phyloP scores from a whole-genome alignment of 2,797 vertebrate species.

The Poecilia velifera region DNA sequence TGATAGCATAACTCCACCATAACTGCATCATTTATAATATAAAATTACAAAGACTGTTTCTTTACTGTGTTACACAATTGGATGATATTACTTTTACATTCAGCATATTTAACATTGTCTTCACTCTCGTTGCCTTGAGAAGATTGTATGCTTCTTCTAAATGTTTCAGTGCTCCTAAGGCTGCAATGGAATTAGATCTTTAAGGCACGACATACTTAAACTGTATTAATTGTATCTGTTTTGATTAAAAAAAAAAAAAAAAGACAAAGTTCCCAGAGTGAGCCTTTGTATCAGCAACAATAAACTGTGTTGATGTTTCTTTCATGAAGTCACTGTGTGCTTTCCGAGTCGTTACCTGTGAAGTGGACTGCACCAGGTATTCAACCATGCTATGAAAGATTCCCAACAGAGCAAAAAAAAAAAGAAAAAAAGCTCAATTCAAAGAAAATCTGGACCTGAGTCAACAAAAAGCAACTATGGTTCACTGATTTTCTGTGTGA shows the following conservation, averaged over 20 bases:
- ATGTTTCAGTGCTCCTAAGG: neutral
- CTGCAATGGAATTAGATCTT: neutral
- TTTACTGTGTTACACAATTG: neutral
- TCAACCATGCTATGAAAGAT: conserved; percentile 2
- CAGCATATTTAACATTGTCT: neutral
- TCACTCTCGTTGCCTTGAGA: neutral
- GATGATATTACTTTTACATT: neutral
- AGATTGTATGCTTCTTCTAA: neutral
- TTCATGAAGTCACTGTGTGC: conserved; percentile 13
- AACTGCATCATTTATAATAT: neutral
- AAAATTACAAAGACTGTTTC: neutral
- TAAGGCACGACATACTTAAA: neutral
- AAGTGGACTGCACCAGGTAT: neutral
- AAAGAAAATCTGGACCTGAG: neutral
- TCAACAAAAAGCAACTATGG: neutral
- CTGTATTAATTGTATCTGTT: neutral
- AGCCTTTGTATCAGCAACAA: conserved; percentile 25
- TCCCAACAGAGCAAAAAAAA: neutral
- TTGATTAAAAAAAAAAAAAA: neutral
- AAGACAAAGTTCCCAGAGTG: neutral
- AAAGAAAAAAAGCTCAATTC: neutral
- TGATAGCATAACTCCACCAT: neutral
- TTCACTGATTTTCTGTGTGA: neutral
- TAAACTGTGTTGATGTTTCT: conserved; percentile 30
- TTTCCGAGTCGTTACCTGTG: conserved; percentile 3